Base-by-base conservation (phyloP, 2,888 invertebrate species). In the Rhodophaea formosa region DNA sequence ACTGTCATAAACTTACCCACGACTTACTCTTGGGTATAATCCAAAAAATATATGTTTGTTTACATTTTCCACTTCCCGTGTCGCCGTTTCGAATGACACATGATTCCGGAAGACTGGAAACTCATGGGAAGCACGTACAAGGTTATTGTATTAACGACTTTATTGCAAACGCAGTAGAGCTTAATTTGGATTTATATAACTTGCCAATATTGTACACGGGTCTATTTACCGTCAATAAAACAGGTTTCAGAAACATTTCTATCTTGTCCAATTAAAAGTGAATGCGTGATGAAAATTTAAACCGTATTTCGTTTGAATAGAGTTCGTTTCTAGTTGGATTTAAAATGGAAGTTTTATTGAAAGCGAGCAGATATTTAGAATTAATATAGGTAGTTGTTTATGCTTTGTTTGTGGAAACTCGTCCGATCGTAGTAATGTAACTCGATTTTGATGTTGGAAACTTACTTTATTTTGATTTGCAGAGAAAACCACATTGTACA, bases 31-130 rank as follows among this genome's bases (percentile, higher is more conserved):
- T 35, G 35, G 51, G 14, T 16, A 16, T 60, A 52, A 53, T 60
- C 47, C 58, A 63, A 63, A 65, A 57, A 61, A 62, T 52, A 45
- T 45, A 45, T 32, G 32, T 57, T 59, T 61, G 66, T 64, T 74
- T 76, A 71, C 70, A 74, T 74, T 73, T 73, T 62, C 65, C 72
- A 81, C 75, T 79, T 73, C 60, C 61, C 66, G 63, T 59, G 62
- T 66, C 61, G 64, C 64, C 53, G 61, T 64, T 65, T 30, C 46
- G 10, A 72, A 68, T 68, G 62, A 65, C 70, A 72, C 67, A 61
- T 57, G 54, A 35, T 51, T 39, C 35, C 35, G 35, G 16, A 35
- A 51, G 12, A 30, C 51, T 51, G 16, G 12, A n/a, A 5, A 23
- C 23, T 23, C 23, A 5, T 23, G 23, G 23, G 23, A 23, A 23